Base-by-base conservation (phyloP, 2,888 invertebrate species). In the Sarcophaga rosellei region DNA sequence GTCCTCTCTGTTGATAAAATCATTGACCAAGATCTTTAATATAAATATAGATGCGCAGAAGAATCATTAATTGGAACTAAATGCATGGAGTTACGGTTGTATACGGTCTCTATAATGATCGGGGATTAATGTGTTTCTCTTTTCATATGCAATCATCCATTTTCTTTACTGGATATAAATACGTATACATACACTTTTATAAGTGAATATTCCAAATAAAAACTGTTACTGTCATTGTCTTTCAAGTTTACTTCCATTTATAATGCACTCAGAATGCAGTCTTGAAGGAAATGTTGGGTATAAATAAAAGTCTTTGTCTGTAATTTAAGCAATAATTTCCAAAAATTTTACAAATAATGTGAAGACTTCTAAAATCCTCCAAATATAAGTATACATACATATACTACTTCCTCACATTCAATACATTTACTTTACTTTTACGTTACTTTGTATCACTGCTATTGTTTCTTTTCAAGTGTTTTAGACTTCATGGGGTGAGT, bases 211-310 rank as follows among this genome's bases (percentile, higher is more conserved):
- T 15, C 17, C 17, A 69, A 21, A 47, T 21, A 69, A 63, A 69
- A 53, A 17, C 69, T 53, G 12, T 69, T 69, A 53, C 53, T 69
- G 20, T 53, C 53, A 17, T 47, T 53, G 69, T 53, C 53, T 53
- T 23, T 23, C 10, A 11, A 21, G 6, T 47, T 12, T 20, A 68
- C 8, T 21, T 66, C 44, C 44, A 1, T 69, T 69, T 69, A 53
- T 23, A 53, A 53, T 15, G 53, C 21, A 53, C 17, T 11, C 47
- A 15, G 53, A 53, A 23, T 10, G 3, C 3, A 23, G 44, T 8
- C 8, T 35, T 35, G 8, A 23, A 12, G 20, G 4, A n/a, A 17
- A 57, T 69, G 17, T 53, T 69, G 53, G 69, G 69, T 47, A 21
- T 23, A 53, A 23, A 20, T 3, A 10, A 21, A 20, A 45, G 10